Evolutionary conservation across 2,797 vertebrate species (phyloP).

Genomic region (Carcharodon carcharias): DNA sequence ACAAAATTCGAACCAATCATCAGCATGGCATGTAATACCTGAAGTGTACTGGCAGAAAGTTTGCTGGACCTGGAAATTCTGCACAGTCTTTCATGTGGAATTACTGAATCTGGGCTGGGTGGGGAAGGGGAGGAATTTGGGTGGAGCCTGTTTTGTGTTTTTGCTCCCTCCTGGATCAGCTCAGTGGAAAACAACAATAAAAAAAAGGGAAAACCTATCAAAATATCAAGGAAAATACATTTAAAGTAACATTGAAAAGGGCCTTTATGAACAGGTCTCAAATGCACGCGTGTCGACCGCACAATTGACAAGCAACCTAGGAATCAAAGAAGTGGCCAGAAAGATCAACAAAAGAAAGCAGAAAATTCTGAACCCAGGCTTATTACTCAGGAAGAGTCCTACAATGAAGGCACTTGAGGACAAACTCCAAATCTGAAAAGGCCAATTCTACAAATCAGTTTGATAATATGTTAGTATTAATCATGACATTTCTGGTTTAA

Average conservation of each 20-base stretch:
- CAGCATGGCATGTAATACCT: no score
- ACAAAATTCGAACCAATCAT: no score
- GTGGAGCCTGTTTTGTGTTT: background rate
- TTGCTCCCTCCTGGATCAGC: background rate
- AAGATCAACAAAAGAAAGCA: background rate
- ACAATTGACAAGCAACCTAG: background rate
- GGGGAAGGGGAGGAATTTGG: no score
- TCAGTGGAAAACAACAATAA: background rate
- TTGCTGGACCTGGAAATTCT: no score
- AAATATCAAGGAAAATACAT: background rate
- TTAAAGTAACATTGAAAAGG: background rate
- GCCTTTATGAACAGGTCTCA: background rate
- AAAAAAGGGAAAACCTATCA: background rate
- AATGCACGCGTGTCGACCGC: background rate
- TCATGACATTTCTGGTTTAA: no score
- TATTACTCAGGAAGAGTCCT: background rate
- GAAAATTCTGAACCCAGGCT: background rate
- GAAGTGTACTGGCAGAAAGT: no score
- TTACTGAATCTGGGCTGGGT: no score
- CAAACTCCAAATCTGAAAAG: no score
- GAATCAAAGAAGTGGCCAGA: background rate
- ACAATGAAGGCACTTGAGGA: no score
- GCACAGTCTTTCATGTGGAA: no score
- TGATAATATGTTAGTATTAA: no score
- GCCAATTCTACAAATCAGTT: no score